These are phyloP conservation scores for Dendrolimus punctatus DNA, from an alignment of 1,140 invertebrate species.

Conservation along the genomic window DNA sequence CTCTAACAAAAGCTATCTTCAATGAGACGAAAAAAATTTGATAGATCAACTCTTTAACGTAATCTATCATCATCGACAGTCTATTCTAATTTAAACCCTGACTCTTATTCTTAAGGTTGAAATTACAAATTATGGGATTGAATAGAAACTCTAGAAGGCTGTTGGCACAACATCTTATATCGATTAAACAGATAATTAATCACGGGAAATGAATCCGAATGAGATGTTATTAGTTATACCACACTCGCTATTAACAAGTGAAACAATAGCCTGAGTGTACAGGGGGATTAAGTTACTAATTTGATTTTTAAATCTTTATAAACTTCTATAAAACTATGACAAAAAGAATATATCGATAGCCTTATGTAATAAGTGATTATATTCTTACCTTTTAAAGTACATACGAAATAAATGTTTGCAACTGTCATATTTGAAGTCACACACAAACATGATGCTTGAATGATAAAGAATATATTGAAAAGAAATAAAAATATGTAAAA, in stretches of 20 bases:
- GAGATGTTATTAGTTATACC: slow-evolving; percentile 72
- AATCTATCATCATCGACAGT: slow-evolving; percentile 39
- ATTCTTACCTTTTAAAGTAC: too few species aligned
- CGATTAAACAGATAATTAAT: slow-evolving; percentile 73
- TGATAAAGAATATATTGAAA: too few species aligned
- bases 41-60: slow-evolving; percentile 69
- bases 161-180: slow-evolving; percentile 71
- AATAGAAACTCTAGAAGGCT: slow-evolving; percentile 48
- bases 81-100: slow-evolving; percentile 25
- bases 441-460: too few species aligned
- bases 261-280: slow-evolving; percentile 57
- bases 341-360: too few species aligned
- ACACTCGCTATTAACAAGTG: slow-evolving; percentile 69
- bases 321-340: too few species aligned
- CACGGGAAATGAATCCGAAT: slow-evolving; percentile 70
- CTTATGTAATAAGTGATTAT: too few species aligned
- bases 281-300: slow-evolving; percentile 24
- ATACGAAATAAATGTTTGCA: too few species aligned
- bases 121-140: slow-evolving; percentile 7
- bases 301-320: neutral
- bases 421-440: too few species aligned
- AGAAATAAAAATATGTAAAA: too few species aligned
- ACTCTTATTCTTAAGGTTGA: slow-evolving; percentile 8
- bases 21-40: slow-evolving; percentile 64
- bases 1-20: slow-evolving; percentile 65